Evolutionary conservation across 1,140 invertebrate genomes (phyloP), one percentile per base, ranked within the genome.

Genomic region (Drosophila pseudoobscura): DNA sequence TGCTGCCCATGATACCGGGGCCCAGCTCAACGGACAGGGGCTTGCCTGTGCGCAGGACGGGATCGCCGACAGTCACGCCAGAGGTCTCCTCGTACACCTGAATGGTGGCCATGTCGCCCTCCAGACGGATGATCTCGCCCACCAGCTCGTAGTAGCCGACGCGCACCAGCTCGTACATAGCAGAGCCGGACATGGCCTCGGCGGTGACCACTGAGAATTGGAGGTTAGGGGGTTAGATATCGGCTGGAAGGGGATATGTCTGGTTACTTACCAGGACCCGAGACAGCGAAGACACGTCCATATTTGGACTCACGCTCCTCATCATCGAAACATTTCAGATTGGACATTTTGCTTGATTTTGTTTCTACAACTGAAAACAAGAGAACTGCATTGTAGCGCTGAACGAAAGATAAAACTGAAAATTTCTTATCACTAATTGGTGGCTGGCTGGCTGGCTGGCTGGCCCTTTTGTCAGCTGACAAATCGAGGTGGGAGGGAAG

Each of bases 161-260:
- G 90, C 99, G 95, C 58, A 99, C 99, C 93, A 99, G 93, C 93
- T 99, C 99, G 95, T 99, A 99, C 98, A 99, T 99, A 95, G 99
- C 99, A 24, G 99, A 97, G 72, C 99, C 99, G 74, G 98, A 96
- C 99, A 99, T 99, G 91, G 97, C 96, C 92, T 99, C 98, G 65
- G 99, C 99, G 20, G 98, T 99, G 26, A 99, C 99, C 90, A 99
- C 99, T 98, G 59, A 11, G 9, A 45, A 8, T 46, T 51, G 13
- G 43, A 22, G 6, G 55, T 43, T 2, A 43, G 15, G 9, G 63
- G 49, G 15, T 64, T 63, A 9, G 59, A 31, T 6, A 59, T 60
- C 13, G 0, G 8, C 0, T 15, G 2, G 43, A n/a, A 11, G 11
- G 35, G 2, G 3, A 17, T 41, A 46, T 15, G n/a, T 24, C n/a